These are phyloP conservation scores for Ifrita kowaldi DNA, from an alignment of 2,113 vertebrate species.

Conservation along the genomic window DNA sequence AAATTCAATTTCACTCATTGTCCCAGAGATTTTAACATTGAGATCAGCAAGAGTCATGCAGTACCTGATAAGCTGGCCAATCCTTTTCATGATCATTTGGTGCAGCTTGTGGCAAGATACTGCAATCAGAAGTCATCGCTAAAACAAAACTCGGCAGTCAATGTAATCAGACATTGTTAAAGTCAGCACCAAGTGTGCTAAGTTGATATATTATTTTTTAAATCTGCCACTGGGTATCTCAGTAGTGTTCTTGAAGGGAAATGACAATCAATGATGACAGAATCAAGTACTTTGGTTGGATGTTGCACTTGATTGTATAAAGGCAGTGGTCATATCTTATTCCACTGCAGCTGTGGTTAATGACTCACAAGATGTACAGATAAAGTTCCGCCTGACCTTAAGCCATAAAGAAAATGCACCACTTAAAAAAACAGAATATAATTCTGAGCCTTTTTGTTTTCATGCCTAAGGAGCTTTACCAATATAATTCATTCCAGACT, in stretches of 20 bases:
- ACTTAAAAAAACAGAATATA: neutral
- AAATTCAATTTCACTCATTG: neutral
- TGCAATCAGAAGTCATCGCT: slow-evolving; percentile 47
- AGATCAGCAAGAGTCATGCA: neutral
- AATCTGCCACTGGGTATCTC: slow-evolving; percentile 2
- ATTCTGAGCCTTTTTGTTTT: neutral
- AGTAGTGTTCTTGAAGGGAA: slow-evolving; percentile 28
- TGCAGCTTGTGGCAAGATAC: neutral
- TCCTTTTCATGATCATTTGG: neutral
- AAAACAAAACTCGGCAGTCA: slow-evolving; percentile 12
- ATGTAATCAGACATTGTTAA: slow-evolving; percentile 44
- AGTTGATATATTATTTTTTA: slow-evolving; percentile 15
- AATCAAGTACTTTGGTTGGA: neutral
- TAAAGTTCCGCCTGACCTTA: neutral
- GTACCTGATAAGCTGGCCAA: neutral
- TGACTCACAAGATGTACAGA: neutral
- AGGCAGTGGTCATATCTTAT: neutral
- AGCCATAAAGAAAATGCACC: neutral
- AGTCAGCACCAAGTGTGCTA: slow-evolving; percentile 3
- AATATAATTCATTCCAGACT: neutral
- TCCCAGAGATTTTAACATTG: neutral
- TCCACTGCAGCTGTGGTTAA: neutral
- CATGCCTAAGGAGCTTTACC: neutral
- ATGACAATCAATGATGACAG: neutral
- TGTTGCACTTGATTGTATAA: neutral